Percentiles rank a stretch among this genome's conserved stretches.
Conservation (phyloP, 2,888 invertebrate genomes). For the Aleiodes testaceus region DNA sequence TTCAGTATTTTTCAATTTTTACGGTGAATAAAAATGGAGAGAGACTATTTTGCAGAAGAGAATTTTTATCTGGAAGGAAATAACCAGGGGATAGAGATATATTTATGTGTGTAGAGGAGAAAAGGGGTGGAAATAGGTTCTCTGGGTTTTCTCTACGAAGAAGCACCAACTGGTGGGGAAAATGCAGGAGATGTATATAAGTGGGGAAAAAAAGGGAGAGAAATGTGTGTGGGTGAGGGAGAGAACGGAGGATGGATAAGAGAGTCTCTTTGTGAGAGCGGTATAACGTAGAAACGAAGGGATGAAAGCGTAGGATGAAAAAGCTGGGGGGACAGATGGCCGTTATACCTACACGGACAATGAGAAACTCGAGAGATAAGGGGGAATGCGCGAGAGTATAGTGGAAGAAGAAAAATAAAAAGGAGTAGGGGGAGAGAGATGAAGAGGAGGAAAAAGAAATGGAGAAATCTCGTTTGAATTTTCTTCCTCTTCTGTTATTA, state of each 20-base stretch:
- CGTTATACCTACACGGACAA: conserved; percentile 70
- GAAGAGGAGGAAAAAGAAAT: conserved; percentile 32
- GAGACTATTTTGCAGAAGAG: background rate
- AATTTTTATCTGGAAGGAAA: conserved; percentile 11
- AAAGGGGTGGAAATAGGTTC: conserved; percentile 45
- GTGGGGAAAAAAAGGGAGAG: conserved; percentile 41
- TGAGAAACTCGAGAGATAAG: conserved; percentile 73
- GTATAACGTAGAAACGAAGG: conserved; percentile 61
- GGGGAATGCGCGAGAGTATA: conserved; percentile 60
- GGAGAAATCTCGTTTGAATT: conserved; percentile 23
- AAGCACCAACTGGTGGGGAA: conserved; percentile 26
- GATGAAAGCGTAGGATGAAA: conserved; percentile 70
- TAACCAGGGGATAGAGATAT: conserved; percentile 7
- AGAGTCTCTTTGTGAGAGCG: conserved; percentile 64
- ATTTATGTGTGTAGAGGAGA: conserved; percentile 4
- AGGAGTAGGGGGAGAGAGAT: conserved; percentile 15
- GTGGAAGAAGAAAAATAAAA: conserved; percentile 13
- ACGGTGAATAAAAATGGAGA: background rate
- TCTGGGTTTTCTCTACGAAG: conserved; percentile 29
- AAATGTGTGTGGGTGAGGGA: conserved; percentile 52
- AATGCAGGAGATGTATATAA: conserved; percentile 40
- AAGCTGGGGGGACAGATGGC: conserved; percentile 72
- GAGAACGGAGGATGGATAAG: conserved; percentile 59
- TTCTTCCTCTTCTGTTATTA: background rate
- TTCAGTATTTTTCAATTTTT: background rate